Evolutionary conservation across 2,113 vertebrate genomes (phyloP), one percentile per base, ranked within the genome.

Genomic region (Azemiops feae): DNA sequence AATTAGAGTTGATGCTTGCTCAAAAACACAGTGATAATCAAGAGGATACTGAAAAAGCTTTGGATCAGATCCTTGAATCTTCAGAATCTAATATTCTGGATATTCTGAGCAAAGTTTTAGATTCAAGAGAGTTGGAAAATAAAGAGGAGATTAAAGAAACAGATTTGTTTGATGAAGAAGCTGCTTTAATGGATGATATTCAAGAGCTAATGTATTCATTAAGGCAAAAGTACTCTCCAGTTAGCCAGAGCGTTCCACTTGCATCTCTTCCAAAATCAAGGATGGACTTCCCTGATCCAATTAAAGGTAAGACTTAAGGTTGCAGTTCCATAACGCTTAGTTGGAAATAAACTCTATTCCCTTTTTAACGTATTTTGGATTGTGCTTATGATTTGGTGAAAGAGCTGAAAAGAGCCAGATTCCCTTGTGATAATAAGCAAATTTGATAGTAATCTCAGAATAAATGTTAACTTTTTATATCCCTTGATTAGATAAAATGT

Each of bases 121-220:
- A 99, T 57, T 53, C 96, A n/a, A 97, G 90, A 1, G 96, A 96
- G 22, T 30, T 53, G 5, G 97, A 96, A 91, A 95, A 95, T 25
- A 93, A 95, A 85, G 95, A 97, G 3, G 93, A 95, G 4, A 89
- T 96, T 6, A 94, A 91, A 88, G 98, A 98, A n/a, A 94, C 91
- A 0, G 96, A 95, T 54, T 58, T 96, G 81, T 95, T 97, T 58
- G 98, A 99, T 57, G 98, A 98, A 88, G 99, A 99, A 96, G 97
- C 98, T 0, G 96, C 97, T 0, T 95, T 99, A 87, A 95, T 99
- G 54, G 98, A 99, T 91, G 98, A 99, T 39, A 97, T 99, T 95
- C 99, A 99, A 96, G 98, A 99, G 95, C 96, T 99, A 39, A 97
- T 98, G 43, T 99, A 99, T 96, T 98, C 97, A 43, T 97, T 99